Percentiles rank a stretch among this genome's conserved stretches.
Evolutionary conservation across 1,140 invertebrate species (phyloP).

Genomic region (Probaryconus sp.): DNA sequence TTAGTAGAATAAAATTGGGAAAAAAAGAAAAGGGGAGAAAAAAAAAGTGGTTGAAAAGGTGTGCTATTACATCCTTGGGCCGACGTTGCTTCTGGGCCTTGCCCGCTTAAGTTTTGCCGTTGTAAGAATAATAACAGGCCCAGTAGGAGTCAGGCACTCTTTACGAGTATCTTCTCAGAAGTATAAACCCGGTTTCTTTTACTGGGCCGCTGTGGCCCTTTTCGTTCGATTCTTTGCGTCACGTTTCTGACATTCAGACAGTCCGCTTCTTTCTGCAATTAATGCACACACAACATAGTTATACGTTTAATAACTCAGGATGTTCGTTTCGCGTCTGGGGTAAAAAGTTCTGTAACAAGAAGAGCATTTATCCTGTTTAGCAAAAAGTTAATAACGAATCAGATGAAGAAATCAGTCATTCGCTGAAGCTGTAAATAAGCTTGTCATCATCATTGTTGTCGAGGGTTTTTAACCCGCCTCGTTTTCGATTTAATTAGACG

Average conservation of each 20-base stretch:
- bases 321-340: conserved; percentile 6
- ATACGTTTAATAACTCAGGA: conserved; percentile 17
- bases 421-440: too few relatives aligned
- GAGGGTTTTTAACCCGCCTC: too few relatives aligned
- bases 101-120: conserved; percentile 67
- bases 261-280: conserved; percentile 62
- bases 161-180: conserved; percentile 78
- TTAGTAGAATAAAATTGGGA: conserved; percentile 72
- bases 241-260: conserved; percentile 38
- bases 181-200: conserved; percentile 71
- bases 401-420: too few relatives aligned
- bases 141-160: conserved; percentile 71
- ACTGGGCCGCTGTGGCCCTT: conserved; percentile 25
- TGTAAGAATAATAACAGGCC: conserved; percentile 75
- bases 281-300: conserved; percentile 62
- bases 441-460: too few relatives aligned
- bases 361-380: background rate
- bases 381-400: background rate
- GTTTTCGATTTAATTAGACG: too few relatives aligned
- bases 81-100: conserved; percentile 64
- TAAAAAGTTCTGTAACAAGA: conserved; percentile 5
- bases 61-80: conserved; percentile 71
- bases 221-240: conserved; percentile 41
- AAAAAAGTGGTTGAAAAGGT: conserved; percentile 65
- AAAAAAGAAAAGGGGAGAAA: too few relatives aligned